Percentiles rank a stretch among this genome's conserved stretches.
Conservation (phyloP, 2,888 invertebrate genomes). For the Steinernema hermaphroditum region DNA sequence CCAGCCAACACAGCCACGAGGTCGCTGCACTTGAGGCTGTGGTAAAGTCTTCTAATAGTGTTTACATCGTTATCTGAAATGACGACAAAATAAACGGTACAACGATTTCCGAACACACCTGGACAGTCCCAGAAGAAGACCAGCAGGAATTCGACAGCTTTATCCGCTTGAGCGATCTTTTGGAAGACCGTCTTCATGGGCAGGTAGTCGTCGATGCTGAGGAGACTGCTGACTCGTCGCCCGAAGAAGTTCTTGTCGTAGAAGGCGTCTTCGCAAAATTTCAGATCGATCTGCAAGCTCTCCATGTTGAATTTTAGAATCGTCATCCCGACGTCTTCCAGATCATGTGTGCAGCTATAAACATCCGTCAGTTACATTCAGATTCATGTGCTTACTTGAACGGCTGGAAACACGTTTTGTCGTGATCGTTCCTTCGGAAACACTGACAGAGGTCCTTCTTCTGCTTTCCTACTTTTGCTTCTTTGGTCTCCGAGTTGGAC, state of each 20-base stretch:
- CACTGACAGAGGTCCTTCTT: background rate
- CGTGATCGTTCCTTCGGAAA: background rate
- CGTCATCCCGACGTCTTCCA: conserved; percentile 6
- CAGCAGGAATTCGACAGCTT: background rate
- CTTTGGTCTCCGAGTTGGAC: too few relatives aligned
- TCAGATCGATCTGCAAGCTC: background rate
- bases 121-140: background rate
- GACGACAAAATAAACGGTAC: too few relatives aligned
- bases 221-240: background rate
- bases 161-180: background rate
- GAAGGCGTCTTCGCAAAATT: background rate
- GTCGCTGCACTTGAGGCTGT: background rate
- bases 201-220: conserved; percentile 11
- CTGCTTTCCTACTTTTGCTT: too few relatives aligned
- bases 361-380: too few relatives aligned
- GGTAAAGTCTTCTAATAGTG: background rate
- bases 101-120: background rate
- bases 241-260: background rate
- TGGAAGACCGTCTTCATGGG: background rate
- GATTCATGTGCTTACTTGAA: background rate
- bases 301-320: background rate
- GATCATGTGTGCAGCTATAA: background rate
- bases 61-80: background rate
- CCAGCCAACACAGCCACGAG: background rate
- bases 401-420: background rate